Base-by-base conservation (phyloP, 2,113 vertebrate species). In the Boulengeromyrus knoepffleri region DNA sequence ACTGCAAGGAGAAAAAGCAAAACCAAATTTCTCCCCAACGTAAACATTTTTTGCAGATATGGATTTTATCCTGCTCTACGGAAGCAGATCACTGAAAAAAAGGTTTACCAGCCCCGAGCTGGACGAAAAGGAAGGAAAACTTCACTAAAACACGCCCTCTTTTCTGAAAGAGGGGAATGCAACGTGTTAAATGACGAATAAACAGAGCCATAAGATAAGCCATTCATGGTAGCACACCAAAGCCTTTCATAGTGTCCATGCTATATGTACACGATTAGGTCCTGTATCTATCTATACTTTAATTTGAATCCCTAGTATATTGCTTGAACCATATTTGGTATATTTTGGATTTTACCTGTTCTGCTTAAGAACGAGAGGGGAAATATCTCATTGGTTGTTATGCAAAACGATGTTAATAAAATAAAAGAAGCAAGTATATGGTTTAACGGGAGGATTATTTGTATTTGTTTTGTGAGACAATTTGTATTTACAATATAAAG, bases 1-100 rank as follows among this genome's bases (percentile, higher is more conserved):
- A 96, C 95, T 77, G 95, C 94, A 70, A 96, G 86, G 1, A 96
- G 93, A 9, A 96, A 93, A 7, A 96, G 53, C 15, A 96, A 88
- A 88, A 95, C 4, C 19, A 94, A 1, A 88, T 95, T 96, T 1
- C 94, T 91, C 0, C 92, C 91, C 7, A 95, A 92, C 47, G 85
- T 62, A 46, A 94, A 93, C 95, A 96, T 96, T 93, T 94, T 49
- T 7, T 8, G 36, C 74, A 66, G 91, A 85, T 47, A 45, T 87
- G 24, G 21, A 45, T 42, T 84, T 52, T 88, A 88, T 89, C 89
- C 94, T 89, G 91, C 92, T 91, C 93, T 93, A 93, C 93, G 94
- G 93, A 93, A 95, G 93, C 94, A 91, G 90, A 92, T 84, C 52
- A 89, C 85, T 31, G 92, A 80, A 89, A 93, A 90, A 91, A 88